Evolutionary conservation across 2,113 vertebrate species (phyloP), one percentile per base, ranked within the genome.

Genomic region (Pipra filicauda): DNA sequence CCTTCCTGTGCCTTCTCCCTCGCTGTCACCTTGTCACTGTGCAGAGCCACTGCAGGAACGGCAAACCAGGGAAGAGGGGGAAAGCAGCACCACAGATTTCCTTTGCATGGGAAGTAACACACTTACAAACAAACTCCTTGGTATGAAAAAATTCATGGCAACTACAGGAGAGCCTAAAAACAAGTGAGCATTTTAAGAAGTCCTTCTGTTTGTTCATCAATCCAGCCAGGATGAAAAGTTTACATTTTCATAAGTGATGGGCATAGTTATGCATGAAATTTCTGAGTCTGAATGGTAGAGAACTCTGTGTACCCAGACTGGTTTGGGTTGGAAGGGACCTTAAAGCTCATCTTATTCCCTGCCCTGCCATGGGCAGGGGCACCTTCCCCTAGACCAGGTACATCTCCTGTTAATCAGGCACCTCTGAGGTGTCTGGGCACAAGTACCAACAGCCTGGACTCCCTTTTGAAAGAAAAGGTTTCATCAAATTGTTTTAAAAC

Each of bases 121-220:
- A 6, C 28, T 10, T 12, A 1, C 1, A 12, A 35, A 2, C 26
- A 27, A 31, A 30, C 11, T 37, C 22, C 16, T 16, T 3, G 3
- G 28, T 1, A 3, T 0, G 6, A 24, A 65, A n/a, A 48, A 55
- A 28, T 20, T 58, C 54, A 22, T 0, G 37, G 58, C 35, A 62
- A 1, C 17, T 6, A 1, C 8, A 15, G 21, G 8, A 41, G 33
- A 65, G 22, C 44, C 46, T 18, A 9, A 30, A 39, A 37, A 54
- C 5, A 0, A 0, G 0, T 4, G 10, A 10, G 1, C 10, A 9
- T 41, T 48, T 39, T 6, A 2, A 13, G 44, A 13, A 64, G 1
- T 10, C 44, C 5, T 74, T 54, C 39, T 66, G 26, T 6, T 43
- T n/a, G 11, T 8, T 17, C 58, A 4, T 3, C 4, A 23, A 7